These are phyloP conservation scores for Aplochiton taeniatus DNA, from an alignment of 2,797 vertebrate species.

Conservation along the genomic window DNA sequence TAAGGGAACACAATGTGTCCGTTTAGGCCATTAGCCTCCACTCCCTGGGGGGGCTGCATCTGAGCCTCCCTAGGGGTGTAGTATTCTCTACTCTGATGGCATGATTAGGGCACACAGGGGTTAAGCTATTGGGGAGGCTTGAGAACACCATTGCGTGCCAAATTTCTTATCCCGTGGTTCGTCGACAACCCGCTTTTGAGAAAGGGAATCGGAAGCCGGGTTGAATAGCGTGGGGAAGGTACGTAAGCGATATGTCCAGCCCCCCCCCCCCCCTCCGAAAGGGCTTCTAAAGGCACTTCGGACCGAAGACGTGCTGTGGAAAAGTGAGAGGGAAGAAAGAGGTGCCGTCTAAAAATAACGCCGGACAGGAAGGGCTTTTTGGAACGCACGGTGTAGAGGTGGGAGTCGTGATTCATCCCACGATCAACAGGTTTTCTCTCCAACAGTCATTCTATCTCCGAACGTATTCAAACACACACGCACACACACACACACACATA, in stretches of 20 bases:
- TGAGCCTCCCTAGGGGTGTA: slow-evolving; percentile 68
- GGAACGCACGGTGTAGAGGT: slow-evolving; percentile 41
- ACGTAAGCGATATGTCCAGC: slow-evolving; percentile 69
- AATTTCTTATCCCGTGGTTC: slow-evolving; percentile 50
- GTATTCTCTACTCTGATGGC: slow-evolving; percentile 64
- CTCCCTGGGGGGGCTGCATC: slow-evolving; percentile 57
- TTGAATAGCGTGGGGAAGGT: slow-evolving; percentile 51
- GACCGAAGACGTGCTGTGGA: slow-evolving; percentile 52
- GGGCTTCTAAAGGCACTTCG: slow-evolving; percentile 66
- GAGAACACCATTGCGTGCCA: slow-evolving; percentile 64
- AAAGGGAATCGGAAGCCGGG: slow-evolving; percentile 53
- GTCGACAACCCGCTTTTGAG: slow-evolving; percentile 46
- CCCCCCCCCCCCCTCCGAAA: no score
- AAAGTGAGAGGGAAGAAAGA: slow-evolving; percentile 59
- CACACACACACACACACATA: slow-evolving; percentile 1
- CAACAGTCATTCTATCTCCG: background rate
- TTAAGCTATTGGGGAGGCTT: slow-evolving; percentile 68
- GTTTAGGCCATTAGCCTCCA: slow-evolving; percentile 62
- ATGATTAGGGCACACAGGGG: slow-evolving; percentile 62
- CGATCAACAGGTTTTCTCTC: slow-evolving; percentile 21
- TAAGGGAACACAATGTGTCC: slow-evolving; percentile 59
- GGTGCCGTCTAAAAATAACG: slow-evolving; percentile 69
- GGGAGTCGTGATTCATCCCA: slow-evolving; percentile 71
- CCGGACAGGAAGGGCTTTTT: slow-evolving; percentile 4
- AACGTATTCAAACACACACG: background rate